Conservation (phyloP, 2,113 vertebrate genomes). For the Myotis yumanensis region DNA sequence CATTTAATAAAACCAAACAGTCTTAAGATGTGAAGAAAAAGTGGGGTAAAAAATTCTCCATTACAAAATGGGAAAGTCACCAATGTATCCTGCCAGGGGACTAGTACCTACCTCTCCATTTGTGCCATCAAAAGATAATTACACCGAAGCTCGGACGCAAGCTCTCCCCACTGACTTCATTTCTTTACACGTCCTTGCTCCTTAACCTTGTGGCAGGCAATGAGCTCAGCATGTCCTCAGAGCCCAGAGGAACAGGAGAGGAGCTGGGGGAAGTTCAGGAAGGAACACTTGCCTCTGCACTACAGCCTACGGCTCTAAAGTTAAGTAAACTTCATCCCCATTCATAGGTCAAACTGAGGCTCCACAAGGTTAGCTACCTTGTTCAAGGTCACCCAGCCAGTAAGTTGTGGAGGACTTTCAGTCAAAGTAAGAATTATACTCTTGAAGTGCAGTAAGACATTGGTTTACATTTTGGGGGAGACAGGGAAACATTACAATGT, state of each 20-base stretch:
- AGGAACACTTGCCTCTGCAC: not conserved
- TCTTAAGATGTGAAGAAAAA: not conserved
- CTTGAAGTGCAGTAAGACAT: not conserved
- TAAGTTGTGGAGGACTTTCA: not conserved
- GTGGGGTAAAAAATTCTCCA: not conserved
- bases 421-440: not conserved
- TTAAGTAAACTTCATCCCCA: not conserved
- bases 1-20: not conserved
- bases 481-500: not conserved
- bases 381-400: not conserved
- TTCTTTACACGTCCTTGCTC: not conserved
- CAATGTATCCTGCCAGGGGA: not conserved
- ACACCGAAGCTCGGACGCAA: not conserved
- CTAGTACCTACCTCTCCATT: not conserved
- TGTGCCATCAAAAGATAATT: conserved; percentile 5
- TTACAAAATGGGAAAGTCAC: not conserved
- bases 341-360: not conserved
- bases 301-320: not conserved
- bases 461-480: not conserved
- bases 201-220: not conserved
- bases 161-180: conserved; percentile 36
- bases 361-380: not conserved
- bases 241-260: not conserved
- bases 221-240: not conserved
- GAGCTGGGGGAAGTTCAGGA: not conserved